A percentile compares a stretch with the other conserved stretches of the same genome.
These are phyloP conservation scores for Plagodis pulveraria DNA, from an alignment of 2,888 invertebrate genomes.

Conservation along the genomic window DNA sequence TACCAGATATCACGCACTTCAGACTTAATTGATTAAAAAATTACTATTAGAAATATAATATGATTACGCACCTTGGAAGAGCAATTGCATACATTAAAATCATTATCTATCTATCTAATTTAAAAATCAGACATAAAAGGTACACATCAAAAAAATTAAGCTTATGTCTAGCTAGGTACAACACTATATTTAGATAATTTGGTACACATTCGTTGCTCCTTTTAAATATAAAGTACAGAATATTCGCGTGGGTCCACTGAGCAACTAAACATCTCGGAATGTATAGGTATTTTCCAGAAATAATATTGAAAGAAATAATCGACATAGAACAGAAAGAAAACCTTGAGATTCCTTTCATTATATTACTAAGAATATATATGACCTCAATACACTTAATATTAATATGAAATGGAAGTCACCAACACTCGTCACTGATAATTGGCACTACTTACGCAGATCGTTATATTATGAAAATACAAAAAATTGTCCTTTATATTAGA, in stretches of 20 bases:
- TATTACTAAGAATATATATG: conserved; percentile 35
- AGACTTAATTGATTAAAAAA: too few relatives aligned
- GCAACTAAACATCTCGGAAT: conserved; percentile 76
- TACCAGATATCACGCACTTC: too few relatives aligned
- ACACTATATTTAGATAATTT: conserved; percentile 76
- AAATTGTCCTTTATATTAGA: conserved; percentile 40
- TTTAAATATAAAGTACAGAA: conserved; percentile 58
- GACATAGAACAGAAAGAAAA: conserved; percentile 47
- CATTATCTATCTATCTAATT: conserved; percentile 40
- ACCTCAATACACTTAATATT: conserved; percentile 42
- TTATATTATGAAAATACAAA: conserved; percentile 73
- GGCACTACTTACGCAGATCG: conserved; percentile 81
- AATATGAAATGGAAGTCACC: conserved; percentile 57
- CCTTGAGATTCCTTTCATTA: conserved; percentile 57
- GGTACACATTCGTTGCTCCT: conserved; percentile 84
- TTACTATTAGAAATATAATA: too few relatives aligned
- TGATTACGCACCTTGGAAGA: conserved; percentile 31
- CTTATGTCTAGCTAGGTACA: conserved; percentile 76
- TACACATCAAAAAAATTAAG: conserved; percentile 59
- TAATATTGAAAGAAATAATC: conserved; percentile 42
- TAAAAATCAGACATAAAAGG: conserved; percentile 44
- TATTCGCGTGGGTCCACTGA: conserved; percentile 54
- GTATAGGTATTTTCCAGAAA: conserved; percentile 58
- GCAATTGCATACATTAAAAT: conserved; percentile 33
- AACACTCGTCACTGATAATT: conserved; percentile 59